A percentile compares a stretch with the other conserved stretches of the same genome.
phyloP scores from a whole-genome alignment of 2,113 vertebrate genomes.

The Sceloporus undulatus region DNA sequence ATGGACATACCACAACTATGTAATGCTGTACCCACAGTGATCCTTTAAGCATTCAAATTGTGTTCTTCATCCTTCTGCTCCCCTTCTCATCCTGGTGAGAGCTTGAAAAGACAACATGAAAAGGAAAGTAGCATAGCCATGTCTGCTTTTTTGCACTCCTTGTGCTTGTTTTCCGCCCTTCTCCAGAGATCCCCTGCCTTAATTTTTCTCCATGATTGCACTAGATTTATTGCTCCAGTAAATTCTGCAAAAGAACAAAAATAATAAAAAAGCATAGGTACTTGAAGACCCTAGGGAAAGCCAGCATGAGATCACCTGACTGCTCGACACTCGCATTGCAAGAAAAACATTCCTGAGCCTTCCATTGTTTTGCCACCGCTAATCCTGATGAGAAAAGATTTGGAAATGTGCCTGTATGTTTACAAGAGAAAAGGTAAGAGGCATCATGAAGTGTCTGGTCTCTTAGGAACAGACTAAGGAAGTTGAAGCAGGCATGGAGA shows the following conservation, averaged over 20 bases:
- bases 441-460: slow-evolving; percentile 4
- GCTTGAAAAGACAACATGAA: slow-evolving; percentile 28
- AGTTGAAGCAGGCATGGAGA: background rate
- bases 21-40: slow-evolving; percentile 24
- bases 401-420: background rate
- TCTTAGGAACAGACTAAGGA: slow-evolving; percentile 27
- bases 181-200: slow-evolving; percentile 70
- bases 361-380: slow-evolving; percentile 61
- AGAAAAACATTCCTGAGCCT: slow-evolving; percentile 69
- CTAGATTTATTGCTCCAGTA: slow-evolving; percentile 77
- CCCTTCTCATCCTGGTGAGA: slow-evolving; percentile 2
- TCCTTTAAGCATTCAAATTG: slow-evolving; percentile 33
- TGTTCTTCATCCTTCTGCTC: background rate
- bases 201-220: slow-evolving; percentile 75
- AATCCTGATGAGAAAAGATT: slow-evolving; percentile 49
- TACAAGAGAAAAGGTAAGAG: slow-evolving; percentile 31
- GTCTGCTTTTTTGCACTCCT: background rate
- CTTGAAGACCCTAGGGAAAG: slow-evolving; percentile 47
- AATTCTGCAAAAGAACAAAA: slow-evolving; percentile 68
- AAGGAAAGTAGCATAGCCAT: slow-evolving; percentile 51
- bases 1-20: slow-evolving; percentile 49
- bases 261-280: slow-evolving; percentile 39
- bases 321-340: slow-evolving; percentile 53
- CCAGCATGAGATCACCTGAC: slow-evolving; percentile 64
- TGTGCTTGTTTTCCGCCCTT: slow-evolving; percentile 46